Conservation (phyloP, 2,113 vertebrate genomes). For the Triplophysa rosa region DNA sequence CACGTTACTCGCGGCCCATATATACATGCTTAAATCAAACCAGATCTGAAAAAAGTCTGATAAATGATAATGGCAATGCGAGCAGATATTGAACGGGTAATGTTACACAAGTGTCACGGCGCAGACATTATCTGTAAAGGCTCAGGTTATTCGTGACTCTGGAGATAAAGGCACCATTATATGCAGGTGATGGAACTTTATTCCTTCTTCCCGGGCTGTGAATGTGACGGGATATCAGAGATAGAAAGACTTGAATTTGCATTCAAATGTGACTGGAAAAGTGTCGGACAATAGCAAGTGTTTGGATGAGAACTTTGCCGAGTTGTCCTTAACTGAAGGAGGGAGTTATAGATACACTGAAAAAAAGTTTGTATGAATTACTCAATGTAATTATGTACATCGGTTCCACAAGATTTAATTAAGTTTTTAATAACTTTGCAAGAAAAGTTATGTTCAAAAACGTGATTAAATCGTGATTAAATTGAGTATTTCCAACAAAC, state of each 20-base stretch:
- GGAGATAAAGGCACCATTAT: constrained; percentile 39
- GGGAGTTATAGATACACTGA: no score
- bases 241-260: background rate
- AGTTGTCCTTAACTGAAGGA: no score
- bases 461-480: no score
- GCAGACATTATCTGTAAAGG: constrained; percentile 41
- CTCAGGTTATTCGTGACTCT: constrained; percentile 18
- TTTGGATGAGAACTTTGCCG: background rate
- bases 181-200: constrained; percentile 11
- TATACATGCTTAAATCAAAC: constrained; percentile 21
- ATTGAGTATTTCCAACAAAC: no score
- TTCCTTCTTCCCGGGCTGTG: background rate
- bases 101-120: constrained; percentile 27
- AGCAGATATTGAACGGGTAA: constrained; percentile 32
- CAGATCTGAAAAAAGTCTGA: background rate
- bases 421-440: no score
- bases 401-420: no score
- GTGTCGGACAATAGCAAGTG: background rate
- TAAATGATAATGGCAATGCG: constrained; percentile 13
- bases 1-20: background rate
- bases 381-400: no score
- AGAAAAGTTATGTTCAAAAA: no score
- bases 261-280: background rate
- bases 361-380: no score
- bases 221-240: constrained; percentile 7